Percentiles rank a stretch among this genome's conserved stretches.
phyloP scores from a whole-genome alignment of 2,888 invertebrate genomes.

The Gortyna flavago region DNA sequence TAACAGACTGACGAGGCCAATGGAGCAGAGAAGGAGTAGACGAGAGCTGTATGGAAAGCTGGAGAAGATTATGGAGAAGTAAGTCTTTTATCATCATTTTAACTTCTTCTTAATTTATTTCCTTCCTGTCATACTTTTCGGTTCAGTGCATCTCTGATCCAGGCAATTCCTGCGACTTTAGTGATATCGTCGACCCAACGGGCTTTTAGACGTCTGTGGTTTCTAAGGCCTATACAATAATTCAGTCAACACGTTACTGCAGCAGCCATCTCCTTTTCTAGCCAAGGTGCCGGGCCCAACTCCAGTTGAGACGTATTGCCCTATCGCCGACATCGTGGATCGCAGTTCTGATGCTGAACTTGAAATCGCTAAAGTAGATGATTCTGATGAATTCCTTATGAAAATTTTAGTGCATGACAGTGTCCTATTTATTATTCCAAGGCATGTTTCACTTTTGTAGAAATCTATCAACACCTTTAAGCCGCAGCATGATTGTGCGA shows the following conservation, averaged over 20 bases:
- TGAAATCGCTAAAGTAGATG: background rate
- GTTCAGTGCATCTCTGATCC: background rate
- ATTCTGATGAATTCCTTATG: background rate
- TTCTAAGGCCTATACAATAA: background rate
- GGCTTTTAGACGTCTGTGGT: background rate
- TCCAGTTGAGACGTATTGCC: background rate
- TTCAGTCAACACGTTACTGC: background rate
- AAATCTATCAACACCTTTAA: background rate
- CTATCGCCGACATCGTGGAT: background rate
- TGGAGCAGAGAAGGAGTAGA: conserved; percentile 91
- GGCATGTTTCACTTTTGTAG: background rate
- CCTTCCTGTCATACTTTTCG: background rate
- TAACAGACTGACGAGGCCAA: conserved; percentile 78
- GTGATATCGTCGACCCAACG: background rate
- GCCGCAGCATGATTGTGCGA: background rate
- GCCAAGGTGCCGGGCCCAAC: background rate
- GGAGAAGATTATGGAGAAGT: conserved; percentile 92
- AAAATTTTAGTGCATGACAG: background rate
- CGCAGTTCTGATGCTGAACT: background rate
- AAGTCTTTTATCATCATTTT: conserved; percentile 30
- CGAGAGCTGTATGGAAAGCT: conserved; percentile 92
- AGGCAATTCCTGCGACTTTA: background rate
- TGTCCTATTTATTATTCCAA: background rate
- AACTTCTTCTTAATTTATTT: background rate
- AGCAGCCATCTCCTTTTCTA: background rate